Conservation (phyloP, 2,113 vertebrate genomes). For the Plotosus lineatus region DNA sequence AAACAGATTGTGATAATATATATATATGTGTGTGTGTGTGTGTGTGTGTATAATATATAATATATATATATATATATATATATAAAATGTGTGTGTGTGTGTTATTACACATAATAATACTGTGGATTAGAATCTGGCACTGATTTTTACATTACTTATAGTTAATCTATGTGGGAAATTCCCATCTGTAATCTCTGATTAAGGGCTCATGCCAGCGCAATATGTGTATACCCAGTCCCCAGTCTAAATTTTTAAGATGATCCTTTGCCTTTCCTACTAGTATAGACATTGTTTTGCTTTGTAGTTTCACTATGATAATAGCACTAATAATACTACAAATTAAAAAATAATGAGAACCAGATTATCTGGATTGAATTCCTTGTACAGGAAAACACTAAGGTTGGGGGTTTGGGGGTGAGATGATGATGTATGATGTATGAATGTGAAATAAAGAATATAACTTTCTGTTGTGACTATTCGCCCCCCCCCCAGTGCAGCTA, state of each 20-base stretch:
- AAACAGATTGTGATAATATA: not conserved
- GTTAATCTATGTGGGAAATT: not conserved
- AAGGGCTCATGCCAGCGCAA: not conserved
- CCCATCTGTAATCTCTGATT: not conserved
- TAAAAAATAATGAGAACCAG: too few species aligned
- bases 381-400: not conserved
- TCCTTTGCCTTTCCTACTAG: not conserved
- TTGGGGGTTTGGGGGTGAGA: too few species aligned
- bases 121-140: not conserved
- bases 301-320: not conserved
- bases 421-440: too few species aligned
- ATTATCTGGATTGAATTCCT: not conserved
- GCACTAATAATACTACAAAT: not conserved
- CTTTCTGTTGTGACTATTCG: not conserved
- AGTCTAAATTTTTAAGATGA: not conserved
- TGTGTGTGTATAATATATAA: too few species aligned
- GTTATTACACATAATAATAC: too few species aligned
- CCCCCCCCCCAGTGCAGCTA: too few species aligned
- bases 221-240: not conserved
- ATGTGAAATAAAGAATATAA: too few species aligned
- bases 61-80: too few species aligned
- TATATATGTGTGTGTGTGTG: too few species aligned
- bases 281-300: too few species aligned
- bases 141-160: not conserved
- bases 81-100: too few species aligned